Evolutionary conservation across 2,113 vertebrate species (phyloP).

Genomic region (Sakesphorus luctuosus): DNA sequence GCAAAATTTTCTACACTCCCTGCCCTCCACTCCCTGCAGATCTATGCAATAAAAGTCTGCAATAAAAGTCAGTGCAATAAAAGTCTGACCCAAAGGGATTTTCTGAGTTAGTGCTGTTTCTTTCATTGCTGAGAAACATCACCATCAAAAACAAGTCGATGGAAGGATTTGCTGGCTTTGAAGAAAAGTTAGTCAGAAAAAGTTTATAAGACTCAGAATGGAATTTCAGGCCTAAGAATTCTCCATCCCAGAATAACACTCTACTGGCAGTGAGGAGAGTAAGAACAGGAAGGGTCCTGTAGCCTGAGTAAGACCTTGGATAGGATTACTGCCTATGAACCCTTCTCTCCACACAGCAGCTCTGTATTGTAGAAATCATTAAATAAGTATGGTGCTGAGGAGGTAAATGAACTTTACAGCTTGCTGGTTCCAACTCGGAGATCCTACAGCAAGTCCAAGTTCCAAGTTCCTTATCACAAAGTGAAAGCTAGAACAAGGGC

Average conservation of each 20-base stretch:
- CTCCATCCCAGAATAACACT: background rate
- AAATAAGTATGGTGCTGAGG: background rate
- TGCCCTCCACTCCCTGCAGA: background rate
- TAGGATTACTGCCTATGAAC: background rate
- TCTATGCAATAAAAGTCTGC: background rate
- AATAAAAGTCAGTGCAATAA: background rate
- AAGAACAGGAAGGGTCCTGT: background rate
- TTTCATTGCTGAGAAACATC: background rate
- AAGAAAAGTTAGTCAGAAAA: background rate
- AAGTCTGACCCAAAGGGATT: background rate
- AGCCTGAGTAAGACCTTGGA: background rate
- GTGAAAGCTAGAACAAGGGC: background rate
- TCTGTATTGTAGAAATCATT: background rate
- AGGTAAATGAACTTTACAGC: background rate
- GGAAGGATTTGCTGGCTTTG: background rate
- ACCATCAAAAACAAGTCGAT: background rate
- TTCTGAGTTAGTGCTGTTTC: background rate
- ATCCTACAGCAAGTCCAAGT: background rate
- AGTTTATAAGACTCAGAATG: background rate
- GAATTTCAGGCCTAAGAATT: background rate
- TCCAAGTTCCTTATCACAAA: background rate
- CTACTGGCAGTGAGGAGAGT: background rate
- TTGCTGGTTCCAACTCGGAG: background rate
- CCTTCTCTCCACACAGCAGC: background rate
- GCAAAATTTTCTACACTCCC: background rate